Evolutionary conservation across 1,140 invertebrate genomes (phyloP).

Genomic region (Drosophila truncata): DNA sequence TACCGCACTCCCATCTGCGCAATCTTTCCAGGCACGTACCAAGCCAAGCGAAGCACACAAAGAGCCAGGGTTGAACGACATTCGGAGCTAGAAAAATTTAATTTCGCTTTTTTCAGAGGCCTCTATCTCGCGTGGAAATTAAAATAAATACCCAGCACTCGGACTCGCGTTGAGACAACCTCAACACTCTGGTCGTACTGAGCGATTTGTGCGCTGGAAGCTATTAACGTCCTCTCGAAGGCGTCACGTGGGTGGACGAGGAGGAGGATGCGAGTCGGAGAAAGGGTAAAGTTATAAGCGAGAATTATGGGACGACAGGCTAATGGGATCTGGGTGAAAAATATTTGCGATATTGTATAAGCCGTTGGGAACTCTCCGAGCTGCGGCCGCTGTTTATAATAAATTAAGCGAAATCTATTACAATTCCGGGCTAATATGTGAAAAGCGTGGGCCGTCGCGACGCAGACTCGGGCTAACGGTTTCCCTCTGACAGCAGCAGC

Average conservation of each 20-base stretch:
- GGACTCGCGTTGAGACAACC: slow-evolving; percentile 24
- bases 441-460: slow-evolving; percentile 51
- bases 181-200: slow-evolving; percentile 13
- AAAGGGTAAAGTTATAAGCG: slow-evolving; percentile 49
- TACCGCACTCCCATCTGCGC: slow-evolving; percentile 20
- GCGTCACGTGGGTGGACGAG: slow-evolving; percentile 61
- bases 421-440: slow-evolving; percentile 73
- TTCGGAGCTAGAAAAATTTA: slow-evolving; percentile 58
- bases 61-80: slow-evolving; percentile 70
- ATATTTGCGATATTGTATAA: slow-evolving; percentile 55
- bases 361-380: slow-evolving; percentile 31
- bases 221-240: slow-evolving; percentile 70
- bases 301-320: slow-evolving; percentile 75
- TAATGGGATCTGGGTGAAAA: slow-evolving; percentile 42
- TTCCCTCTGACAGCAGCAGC: slow-evolving; percentile 8
- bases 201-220: slow-evolving; percentile 58
- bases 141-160: slow-evolving; percentile 65
- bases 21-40: slow-evolving; percentile 68
- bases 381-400: slow-evolving; percentile 61
- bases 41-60: slow-evolving; percentile 16
- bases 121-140: slow-evolving; percentile 54
- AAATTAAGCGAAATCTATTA: slow-evolving; percentile 80
- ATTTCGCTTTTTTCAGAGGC: slow-evolving; percentile 43
- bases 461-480: slow-evolving; percentile 39
- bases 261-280: slow-evolving; percentile 1